Evolutionary conservation across 2,113 vertebrate species (phyloP), one percentile per base, ranked within the genome.

Genomic region (Sphyrna mokarran): DNA sequence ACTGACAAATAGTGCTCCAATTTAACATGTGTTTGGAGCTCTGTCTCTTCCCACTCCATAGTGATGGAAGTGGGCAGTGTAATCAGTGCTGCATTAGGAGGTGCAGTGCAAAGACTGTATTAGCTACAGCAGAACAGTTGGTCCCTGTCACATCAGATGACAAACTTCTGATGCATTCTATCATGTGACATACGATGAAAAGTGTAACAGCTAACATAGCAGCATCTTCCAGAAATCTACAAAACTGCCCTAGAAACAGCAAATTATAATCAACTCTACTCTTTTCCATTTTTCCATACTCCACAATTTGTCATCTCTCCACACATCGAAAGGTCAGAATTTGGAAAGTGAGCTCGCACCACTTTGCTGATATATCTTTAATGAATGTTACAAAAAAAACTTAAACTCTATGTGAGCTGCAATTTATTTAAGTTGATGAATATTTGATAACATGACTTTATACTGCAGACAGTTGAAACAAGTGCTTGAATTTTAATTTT

Each of bases 321-420:
- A 68, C 63, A 40, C n/a, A 43, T 70, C 14, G 68, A 70, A 94
- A 69, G 18, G 58, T 94, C 33, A 37, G 18, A 69, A 43, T 37
- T 23, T 40, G 16, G 66, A 68, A 94, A 26, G 18, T 61, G n/a
- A 70, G 63, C 66, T 70, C 7, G 13, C 33, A 66, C 16, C 2
- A 63, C 33, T 20, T 68, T 70, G 18, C 63, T 43, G 66, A 70
- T 69, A 26, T 58, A 90, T 40, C n/a, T 70, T 69, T 94, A 94
- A 94, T 94, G n/a, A 68, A 94, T 43, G 40, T 94, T 43, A 43
- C n/a, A 94, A 94, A 94, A 68, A 90, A 43, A 69, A 23, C 22
- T 90, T 90, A 61, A 90, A 14, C 11, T 61, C 58, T n/a, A 90
- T 40, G 20, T 94, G 90, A 66, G 66, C 58, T 70, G 37, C 18